Conservation (phyloP, 2,888 invertebrate species). For the Tuberolachnus salignus region DNA sequence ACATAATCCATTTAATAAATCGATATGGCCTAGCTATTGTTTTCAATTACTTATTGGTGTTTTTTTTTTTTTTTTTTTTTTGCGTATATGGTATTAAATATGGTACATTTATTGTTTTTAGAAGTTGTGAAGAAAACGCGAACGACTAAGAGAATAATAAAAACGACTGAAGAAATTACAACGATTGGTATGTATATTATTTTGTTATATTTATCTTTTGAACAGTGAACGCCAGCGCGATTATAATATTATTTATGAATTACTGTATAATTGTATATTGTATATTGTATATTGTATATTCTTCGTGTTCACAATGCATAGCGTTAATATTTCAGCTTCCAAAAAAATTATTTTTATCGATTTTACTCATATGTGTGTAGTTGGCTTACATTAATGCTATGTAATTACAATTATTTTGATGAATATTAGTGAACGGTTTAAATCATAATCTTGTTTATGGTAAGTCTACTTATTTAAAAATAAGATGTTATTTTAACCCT, state of each 20-base stretch:
- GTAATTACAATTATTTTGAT: slow-evolving; percentile 2
- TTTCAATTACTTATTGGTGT: no score
- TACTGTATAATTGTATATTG: neutral
- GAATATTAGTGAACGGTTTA: neutral
- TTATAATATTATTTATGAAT: neutral
- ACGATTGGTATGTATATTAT: slow-evolving; percentile 30
- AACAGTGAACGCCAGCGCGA: neutral
- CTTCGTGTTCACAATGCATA: slow-evolving; percentile 4
- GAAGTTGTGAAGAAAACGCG: slow-evolving; percentile 26
- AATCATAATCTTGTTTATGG: slow-evolving; percentile 35
- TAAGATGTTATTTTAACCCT: neutral
- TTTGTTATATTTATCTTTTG: neutral
- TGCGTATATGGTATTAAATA: no score
- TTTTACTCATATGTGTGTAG: neutral
- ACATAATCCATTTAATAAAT: neutral
- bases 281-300: neutral
- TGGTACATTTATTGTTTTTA: neutral
- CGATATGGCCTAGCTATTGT: no score
- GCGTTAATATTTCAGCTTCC: slow-evolving; percentile 26
- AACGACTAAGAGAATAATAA: slow-evolving; percentile 2
- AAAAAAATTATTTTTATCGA: neutral
- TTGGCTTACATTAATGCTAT: slow-evolving; percentile 36
- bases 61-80: no score
- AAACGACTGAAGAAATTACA: slow-evolving; percentile 1
- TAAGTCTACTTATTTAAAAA: slow-evolving; percentile 18